A percentile compares a stretch with the other conserved stretches of the same genome.
phyloP scores from a whole-genome alignment of 2,888 invertebrate species.

The Timandra comae region DNA sequence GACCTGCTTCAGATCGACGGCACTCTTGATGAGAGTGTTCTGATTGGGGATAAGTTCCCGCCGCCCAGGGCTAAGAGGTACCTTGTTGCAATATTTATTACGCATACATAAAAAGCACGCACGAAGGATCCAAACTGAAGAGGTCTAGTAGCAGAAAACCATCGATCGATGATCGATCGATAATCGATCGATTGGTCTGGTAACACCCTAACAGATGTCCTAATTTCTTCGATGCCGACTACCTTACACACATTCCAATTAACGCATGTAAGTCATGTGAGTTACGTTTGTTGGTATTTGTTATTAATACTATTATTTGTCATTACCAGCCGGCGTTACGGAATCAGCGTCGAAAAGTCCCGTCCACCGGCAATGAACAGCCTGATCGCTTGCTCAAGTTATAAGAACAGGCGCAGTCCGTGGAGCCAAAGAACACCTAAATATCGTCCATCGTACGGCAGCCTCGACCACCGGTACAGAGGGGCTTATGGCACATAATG shows the following conservation, averaged over 20 bases:
- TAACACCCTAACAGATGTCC: too few species aligned
- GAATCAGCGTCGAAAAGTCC: conserved; percentile 80
- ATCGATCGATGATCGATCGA: too few species aligned
- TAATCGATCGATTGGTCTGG: too few species aligned
- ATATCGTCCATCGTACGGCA: conserved; percentile 61
- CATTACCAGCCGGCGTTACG: conserved; percentile 48
- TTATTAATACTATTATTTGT: too few species aligned
- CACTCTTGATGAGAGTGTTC: conserved; percentile 67
- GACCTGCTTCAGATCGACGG: conserved; percentile 70
- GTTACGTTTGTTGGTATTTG: too few species aligned
- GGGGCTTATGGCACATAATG: conserved; percentile 44
- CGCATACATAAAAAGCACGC: too few species aligned
- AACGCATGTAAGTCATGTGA: too few species aligned
- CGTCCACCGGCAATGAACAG: conserved; percentile 85
- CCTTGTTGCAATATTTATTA: too few species aligned
- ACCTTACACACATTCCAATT: too few species aligned
- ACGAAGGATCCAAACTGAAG: too few species aligned
- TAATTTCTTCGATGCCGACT: too few species aligned
- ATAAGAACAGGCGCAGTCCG: conserved; percentile 79
- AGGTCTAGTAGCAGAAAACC: too few species aligned
- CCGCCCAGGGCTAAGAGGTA: conserved; percentile 55
- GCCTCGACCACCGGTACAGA: conserved; percentile 58
- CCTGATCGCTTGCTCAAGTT: conserved; percentile 85
- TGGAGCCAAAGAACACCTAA: conserved; percentile 64
- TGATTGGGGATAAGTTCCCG: conserved; percentile 59